These are phyloP conservation scores for Cyphomyrus plagiostoma DNA, from an alignment of 2,113 vertebrate genomes.

Conservation along the genomic window DNA sequence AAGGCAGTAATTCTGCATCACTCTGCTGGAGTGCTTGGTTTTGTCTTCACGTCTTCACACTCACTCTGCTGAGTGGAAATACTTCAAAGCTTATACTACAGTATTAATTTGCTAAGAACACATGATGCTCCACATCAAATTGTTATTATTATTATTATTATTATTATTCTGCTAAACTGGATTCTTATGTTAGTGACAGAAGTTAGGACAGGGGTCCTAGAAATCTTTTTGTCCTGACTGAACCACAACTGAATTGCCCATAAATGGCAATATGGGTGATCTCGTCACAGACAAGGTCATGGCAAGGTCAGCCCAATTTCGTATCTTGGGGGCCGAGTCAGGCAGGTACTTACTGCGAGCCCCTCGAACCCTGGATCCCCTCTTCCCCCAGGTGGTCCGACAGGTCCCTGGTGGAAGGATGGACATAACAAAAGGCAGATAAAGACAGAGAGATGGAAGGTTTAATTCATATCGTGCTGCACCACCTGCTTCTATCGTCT, in stretches of 20 bases:
- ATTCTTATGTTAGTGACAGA: background rate
- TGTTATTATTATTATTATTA: background rate
- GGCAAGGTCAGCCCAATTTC: background rate
- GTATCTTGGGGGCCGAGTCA: background rate
- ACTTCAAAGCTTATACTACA: background rate
- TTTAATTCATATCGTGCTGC: background rate
- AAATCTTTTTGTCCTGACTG: background rate
- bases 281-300: background rate
- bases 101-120: background rate
- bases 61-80: background rate
- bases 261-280: background rate
- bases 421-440: background rate
- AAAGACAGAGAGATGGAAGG: background rate
- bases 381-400: conserved; percentile 55
- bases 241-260: background rate
- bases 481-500: background rate
- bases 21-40: background rate
- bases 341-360: conserved; percentile 59
- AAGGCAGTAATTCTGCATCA: background rate
- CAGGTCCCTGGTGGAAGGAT: conserved; percentile 54
- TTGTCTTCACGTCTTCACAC: background rate
- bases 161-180: background rate
- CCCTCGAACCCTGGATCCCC: conserved; percentile 73
- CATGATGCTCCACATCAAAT: background rate
- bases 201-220: background rate